phyloP scores from a whole-genome alignment of 2,797 vertebrate genomes.

The Chrosomus eos region DNA sequence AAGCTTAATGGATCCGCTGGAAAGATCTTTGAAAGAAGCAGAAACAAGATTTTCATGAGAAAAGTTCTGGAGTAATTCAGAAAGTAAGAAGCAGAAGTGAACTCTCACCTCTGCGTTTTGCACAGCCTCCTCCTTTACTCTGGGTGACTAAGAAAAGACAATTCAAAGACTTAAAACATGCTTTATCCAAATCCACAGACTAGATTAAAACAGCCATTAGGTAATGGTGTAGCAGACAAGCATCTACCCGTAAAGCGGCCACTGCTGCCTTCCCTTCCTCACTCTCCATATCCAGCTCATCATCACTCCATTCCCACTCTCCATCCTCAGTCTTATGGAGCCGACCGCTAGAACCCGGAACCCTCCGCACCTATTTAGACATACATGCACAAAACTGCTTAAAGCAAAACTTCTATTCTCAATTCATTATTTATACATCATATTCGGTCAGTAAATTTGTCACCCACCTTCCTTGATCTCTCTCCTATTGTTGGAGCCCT shows the following conservation, averaged over 20 bases:
- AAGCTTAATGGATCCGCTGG: conserved; percentile 1
- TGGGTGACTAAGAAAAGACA: conserved; percentile 84
- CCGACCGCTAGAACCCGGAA: conserved; percentile 95
- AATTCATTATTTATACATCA: background rate
- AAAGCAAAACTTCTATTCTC: background rate
- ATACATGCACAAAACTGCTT: background rate
- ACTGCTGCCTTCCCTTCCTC: conserved; percentile 97
- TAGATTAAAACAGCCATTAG: background rate
- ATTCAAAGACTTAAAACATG: background rate
- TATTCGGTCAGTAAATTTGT: background rate
- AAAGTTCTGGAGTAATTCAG: background rate
- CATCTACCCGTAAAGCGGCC: conserved; percentile 88
- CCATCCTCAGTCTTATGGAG: conserved; percentile 97
- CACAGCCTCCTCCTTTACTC: conserved; percentile 89
- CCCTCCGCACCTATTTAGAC: conserved; percentile 85
- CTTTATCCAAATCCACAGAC: background rate
- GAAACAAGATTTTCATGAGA: background rate
- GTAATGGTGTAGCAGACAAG: conserved; percentile 28
- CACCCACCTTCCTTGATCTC: conserved; percentile 90
- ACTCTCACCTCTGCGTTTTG: conserved; percentile 88
- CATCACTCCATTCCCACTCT: conserved; percentile 96
- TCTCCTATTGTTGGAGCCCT: conserved; percentile 95
- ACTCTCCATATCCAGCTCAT: conserved; percentile 96
- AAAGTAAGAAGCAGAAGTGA: background rate
- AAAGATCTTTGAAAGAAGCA: conserved; percentile 17